Conservation (phyloP, 2,888 invertebrate species). For the Parasteatoda lunata region DNA sequence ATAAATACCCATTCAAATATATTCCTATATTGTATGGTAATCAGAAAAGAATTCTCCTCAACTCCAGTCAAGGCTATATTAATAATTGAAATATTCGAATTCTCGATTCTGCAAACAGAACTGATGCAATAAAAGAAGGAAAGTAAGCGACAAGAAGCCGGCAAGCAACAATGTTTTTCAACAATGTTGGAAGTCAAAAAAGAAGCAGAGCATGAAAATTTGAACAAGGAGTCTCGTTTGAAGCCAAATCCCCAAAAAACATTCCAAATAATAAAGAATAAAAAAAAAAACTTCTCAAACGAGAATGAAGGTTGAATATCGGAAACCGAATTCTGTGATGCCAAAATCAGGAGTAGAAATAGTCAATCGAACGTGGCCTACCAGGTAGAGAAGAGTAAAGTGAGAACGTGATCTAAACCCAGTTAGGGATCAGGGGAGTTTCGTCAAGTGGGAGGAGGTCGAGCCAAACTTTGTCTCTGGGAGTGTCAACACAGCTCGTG, state of each 20-base stretch:
- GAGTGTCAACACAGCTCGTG: slow-evolving; percentile 52
- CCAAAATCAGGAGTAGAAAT: slow-evolving; percentile 30
- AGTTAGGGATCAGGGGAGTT: slow-evolving; percentile 31
- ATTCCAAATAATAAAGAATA: too few species aligned
- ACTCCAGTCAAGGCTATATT: too few species aligned
- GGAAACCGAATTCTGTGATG: slow-evolving; percentile 42
- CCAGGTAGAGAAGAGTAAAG: slow-evolving; percentile 18
- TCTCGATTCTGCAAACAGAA: too few species aligned
- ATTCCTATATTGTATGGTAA: too few species aligned
- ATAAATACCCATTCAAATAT: too few species aligned
- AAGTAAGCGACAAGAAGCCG: too few species aligned
- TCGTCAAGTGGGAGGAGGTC: slow-evolving; percentile 7
- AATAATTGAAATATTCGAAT: too few species aligned
- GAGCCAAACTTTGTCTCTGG: slow-evolving; percentile 52
- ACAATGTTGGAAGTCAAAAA: not conserved
- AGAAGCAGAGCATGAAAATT: not conserved
- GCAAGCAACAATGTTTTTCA: too few species aligned
- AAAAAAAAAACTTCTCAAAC: too few species aligned
- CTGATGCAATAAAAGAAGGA: too few species aligned
- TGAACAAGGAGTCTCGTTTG: slow-evolving; percentile 8
- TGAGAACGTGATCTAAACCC: slow-evolving; percentile 57
- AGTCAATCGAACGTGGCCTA: slow-evolving; percentile 39
- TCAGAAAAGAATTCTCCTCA: too few species aligned
- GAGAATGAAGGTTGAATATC: slow-evolving; percentile 9
- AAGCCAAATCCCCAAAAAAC: not conserved